Base-by-base conservation (phyloP, 35 echinoderm and acorn worm species). In the Anneissia japonica region DNA sequence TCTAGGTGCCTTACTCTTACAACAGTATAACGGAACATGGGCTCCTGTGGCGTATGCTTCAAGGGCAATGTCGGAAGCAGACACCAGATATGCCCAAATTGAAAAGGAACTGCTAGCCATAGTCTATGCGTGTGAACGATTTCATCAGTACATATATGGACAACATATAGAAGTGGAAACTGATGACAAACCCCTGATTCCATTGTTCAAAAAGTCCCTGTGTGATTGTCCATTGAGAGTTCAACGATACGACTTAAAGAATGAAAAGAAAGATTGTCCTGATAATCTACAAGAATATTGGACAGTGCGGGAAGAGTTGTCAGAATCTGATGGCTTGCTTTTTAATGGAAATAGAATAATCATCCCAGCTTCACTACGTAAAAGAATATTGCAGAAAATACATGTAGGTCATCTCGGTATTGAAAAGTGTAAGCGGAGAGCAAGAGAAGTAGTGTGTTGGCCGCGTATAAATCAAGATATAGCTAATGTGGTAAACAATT, bases 81-180 rank as follows among this genome's bases (percentile, higher is more conserved):
- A 88, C 16, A 39, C 3, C 29, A 79, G 72, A 23, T 82, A 81
- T 74, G 86, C 86, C 0, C 86, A 82, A 34, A 88, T 82, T 37
- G 86, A 88, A 23, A 88, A 88, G 72, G 37, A 88, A 74, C 31
- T 88, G 34, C 12, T 82, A 28, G 77, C 38, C 13, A 73, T 88
- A 4, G 32, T 75, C 0, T 88, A 46, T 74, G 86, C 77, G n/a
- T 82, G 76, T 5, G 86, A 88, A 46, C 39, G 79, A 2, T 82
- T 88, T 37, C 86, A 88, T 88, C 14, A 88, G 38, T 88, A 77
- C 34, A 87, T 88, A 37, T 38, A 82, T 82, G 86, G 77, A 0
- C 46, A 36, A 72, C 35, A 30, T 28, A 77, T 79, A 28, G 55
- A 31, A 38, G 86, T 39, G 19, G 76, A 82, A 37, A 88, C 77